Percentiles rank a stretch among this genome's conserved stretches.
These are phyloP conservation scores for Enteromius unitaeniatus DNA, from an alignment of 2,797 vertebrate species.

Conservation along the genomic window DNA sequence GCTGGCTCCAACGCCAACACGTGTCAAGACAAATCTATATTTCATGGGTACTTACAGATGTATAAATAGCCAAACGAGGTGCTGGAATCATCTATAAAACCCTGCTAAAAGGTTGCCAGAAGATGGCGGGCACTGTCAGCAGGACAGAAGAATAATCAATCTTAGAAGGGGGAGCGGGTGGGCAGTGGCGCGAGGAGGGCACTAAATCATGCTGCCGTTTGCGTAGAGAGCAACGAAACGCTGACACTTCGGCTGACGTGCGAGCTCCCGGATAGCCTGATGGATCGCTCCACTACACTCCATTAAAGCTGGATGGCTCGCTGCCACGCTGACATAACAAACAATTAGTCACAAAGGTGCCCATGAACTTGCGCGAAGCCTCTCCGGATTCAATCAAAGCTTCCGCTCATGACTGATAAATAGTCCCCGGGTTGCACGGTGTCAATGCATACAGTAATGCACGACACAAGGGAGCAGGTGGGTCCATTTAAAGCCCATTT, in stretches of 20 bases:
- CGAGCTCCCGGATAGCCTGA: slow-evolving; percentile 75
- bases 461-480: slow-evolving; percentile 20
- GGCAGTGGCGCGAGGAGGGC: slow-evolving; percentile 68
- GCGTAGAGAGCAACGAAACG: slow-evolving; percentile 71
- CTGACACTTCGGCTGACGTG: slow-evolving; percentile 77
- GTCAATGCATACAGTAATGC: slow-evolving; percentile 37
- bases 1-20: slow-evolving; percentile 72
- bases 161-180: slow-evolving; percentile 69
- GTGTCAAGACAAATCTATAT: slow-evolving; percentile 86
- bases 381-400: slow-evolving; percentile 50
- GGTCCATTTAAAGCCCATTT: slow-evolving; percentile 50
- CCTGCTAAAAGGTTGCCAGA: slow-evolving; percentile 82
- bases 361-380: slow-evolving; percentile 63
- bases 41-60: slow-evolving; percentile 86
- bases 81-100: slow-evolving; percentile 84
- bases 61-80: slow-evolving; percentile 86
- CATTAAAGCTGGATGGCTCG: slow-evolving; percentile 79
- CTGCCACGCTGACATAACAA: slow-evolving; percentile 80
- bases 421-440: slow-evolving; percentile 11
- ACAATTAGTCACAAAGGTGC: slow-evolving; percentile 81
- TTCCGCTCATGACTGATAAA: slow-evolving; percentile 46
- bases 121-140: slow-evolving; percentile 77
- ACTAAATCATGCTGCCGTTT: slow-evolving; percentile 78
- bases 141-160: slow-evolving; percentile 78
- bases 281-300: slow-evolving; percentile 81